These are phyloP conservation scores for Listronotus oregonensis DNA, from an alignment of 1,140 invertebrate species.

Conservation along the genomic window DNA sequence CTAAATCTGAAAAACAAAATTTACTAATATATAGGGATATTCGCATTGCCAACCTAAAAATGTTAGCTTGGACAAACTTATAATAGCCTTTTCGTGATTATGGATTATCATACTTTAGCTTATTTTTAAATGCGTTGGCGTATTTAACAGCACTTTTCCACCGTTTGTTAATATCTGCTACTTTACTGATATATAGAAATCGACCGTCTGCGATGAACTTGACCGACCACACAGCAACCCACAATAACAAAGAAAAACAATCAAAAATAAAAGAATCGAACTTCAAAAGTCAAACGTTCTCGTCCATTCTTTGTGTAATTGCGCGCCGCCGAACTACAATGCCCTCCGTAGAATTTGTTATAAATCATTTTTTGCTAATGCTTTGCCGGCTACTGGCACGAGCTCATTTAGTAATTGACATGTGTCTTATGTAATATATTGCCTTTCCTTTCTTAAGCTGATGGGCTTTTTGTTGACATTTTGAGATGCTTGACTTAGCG, in stretches of 20 bases:
- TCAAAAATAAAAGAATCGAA: constrained; percentile 3
- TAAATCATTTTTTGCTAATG: constrained; percentile 12
- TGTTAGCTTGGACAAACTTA: no score
- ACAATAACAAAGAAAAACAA: neutral
- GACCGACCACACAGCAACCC: constrained; percentile 3
- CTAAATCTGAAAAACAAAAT: no score
- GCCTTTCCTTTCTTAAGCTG: neutral
- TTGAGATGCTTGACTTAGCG: neutral
- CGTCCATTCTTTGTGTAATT: neutral
- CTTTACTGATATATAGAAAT: neutral
- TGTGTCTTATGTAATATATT: constrained; percentile 18
- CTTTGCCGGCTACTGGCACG: constrained; percentile 8
- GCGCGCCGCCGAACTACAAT: constrained; percentile 19
- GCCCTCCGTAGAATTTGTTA: constrained; percentile 10
- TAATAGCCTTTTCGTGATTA: no score
- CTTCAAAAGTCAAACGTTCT: neutral
- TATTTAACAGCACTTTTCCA: no score
- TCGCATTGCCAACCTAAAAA: no score
- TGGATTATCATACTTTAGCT: no score
- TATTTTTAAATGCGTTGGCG: no score
- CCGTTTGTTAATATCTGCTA: constrained; percentile 1
- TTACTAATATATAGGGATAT: no score
- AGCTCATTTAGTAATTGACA: constrained; percentile 16
- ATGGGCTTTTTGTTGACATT: neutral
- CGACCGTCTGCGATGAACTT: neutral